Percentiles rank a stretch among this genome's conserved stretches.
phyloP scores from a whole-genome alignment of 2,888 invertebrate species.

The Sarcophaga subvicina region DNA sequence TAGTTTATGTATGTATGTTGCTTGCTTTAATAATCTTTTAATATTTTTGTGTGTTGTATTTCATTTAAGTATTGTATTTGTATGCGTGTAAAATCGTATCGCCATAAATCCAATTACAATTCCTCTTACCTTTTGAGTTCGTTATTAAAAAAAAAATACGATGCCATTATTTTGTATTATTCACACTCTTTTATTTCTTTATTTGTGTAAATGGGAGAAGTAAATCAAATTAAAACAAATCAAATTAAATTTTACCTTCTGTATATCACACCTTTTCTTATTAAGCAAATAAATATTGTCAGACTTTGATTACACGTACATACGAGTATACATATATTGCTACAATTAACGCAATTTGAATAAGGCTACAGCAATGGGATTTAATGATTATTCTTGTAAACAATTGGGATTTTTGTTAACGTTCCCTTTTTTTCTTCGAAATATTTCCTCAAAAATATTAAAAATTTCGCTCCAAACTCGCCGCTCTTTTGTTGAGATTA shows the following conservation, averaged over 20 bases:
- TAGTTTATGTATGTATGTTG: too few relatives aligned
- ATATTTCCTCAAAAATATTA: too few relatives aligned
- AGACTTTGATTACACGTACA: background rate
- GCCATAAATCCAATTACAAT: constrained; percentile 54
- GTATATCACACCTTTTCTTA: constrained; percentile 3
- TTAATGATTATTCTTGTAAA: too few relatives aligned
- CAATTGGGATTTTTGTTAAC: too few relatives aligned
- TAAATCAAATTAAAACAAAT: constrained; percentile 65
- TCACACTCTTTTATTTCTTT: constrained; percentile 33
- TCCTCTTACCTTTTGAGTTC: constrained; percentile 22
- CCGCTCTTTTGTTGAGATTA: too few relatives aligned
- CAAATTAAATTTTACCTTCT: constrained; percentile 55
- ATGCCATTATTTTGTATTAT: constrained; percentile 40
- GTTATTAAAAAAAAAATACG: constrained; percentile 18
- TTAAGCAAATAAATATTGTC: too few relatives aligned
- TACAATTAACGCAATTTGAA: too few relatives aligned
- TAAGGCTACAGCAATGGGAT: too few relatives aligned
- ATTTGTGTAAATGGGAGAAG: constrained; percentile 3
- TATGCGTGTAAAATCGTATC: background rate
- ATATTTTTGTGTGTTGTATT: background rate
- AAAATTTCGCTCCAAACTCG: too few relatives aligned
- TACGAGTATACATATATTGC: too few relatives aligned
- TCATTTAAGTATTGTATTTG: background rate
- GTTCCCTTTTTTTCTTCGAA: too few relatives aligned
- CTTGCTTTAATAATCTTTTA: too few relatives aligned